phyloP scores from a whole-genome alignment of 2,888 invertebrate genomes.

The Hydropsyche betteni region DNA sequence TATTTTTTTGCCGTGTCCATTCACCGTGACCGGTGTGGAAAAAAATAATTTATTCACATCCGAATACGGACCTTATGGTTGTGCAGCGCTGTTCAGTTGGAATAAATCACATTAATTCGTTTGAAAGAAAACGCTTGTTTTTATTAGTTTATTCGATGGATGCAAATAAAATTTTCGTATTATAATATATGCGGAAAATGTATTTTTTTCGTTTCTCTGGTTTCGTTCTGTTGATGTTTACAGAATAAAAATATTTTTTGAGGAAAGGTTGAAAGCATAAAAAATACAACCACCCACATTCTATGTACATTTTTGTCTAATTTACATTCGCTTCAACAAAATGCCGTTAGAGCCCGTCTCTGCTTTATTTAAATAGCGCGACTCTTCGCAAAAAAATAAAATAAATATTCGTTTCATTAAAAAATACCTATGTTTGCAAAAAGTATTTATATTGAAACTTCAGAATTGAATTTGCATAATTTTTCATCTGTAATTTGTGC shows the following conservation, averaged over 20 bases:
- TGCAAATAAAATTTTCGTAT: no score
- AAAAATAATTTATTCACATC: no score
- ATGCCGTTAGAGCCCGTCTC: constrained; percentile 16
- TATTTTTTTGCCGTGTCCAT: constrained; percentile 10
- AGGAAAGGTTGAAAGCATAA: neutral
- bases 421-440: constrained; percentile 3
- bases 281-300: neutral
- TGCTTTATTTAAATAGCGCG: constrained; percentile 1
- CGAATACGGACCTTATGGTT: no score
- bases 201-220: neutral
- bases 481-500: constrained; percentile 1
- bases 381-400: neutral
- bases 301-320: constrained; percentile 1
- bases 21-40: neutral
- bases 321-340: constrained; percentile 2
- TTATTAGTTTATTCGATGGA: no score
- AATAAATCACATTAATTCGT: no score
- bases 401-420: neutral
- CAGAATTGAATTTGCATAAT: neutral
- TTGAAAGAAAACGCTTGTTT: no score
- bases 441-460: constrained; percentile 6
- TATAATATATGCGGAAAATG: neutral
- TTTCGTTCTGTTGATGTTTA: neutral
- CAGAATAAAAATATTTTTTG: neutral
- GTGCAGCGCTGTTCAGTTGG: no score